Percentiles rank a stretch among this genome's conserved stretches.
These are phyloP conservation scores for Pegea sp. DNA, from an alignment of 23 tunicate genomes.

Conservation along the genomic window DNA sequence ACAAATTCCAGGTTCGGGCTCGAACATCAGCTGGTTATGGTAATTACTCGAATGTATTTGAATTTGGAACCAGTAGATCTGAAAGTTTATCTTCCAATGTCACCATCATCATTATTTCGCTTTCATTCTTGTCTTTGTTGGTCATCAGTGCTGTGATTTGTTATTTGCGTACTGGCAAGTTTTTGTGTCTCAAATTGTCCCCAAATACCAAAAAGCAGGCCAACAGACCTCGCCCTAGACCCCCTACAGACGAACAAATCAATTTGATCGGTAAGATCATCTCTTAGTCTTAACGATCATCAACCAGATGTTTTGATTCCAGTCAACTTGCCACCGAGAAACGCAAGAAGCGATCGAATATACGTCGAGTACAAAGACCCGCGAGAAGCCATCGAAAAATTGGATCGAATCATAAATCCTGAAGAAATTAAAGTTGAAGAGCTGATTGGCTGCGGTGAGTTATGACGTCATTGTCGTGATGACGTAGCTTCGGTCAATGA, in stretches of 20 bases:
- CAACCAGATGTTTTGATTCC: neutral
- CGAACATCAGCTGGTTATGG: conserved; percentile 42
- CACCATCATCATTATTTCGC: too few species aligned
- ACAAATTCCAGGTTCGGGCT: conserved; percentile 54
- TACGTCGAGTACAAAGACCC: conserved; percentile 88
- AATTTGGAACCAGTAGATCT: too few species aligned
- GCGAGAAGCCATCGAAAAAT: conserved; percentile 3
- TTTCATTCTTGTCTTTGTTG: too few species aligned
- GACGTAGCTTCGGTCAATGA: too few species aligned
- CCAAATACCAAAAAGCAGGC: conserved; percentile 1
- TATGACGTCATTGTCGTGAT: too few species aligned
- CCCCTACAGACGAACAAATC: neutral
- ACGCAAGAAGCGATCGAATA: conserved; percentile 20
- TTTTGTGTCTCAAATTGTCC: conserved; percentile 11
- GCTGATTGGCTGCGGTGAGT: conserved; percentile 37
- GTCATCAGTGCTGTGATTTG: too few species aligned
- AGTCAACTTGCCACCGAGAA: conserved; percentile 47
- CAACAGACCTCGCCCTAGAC: conserved; percentile 4
- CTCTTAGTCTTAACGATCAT: neutral
- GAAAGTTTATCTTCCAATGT: too few species aligned
- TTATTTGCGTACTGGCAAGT: too few species aligned
- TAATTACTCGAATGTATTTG: too few species aligned
- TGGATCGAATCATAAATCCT: conserved; percentile 20
- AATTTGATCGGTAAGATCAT: conserved; percentile 22
- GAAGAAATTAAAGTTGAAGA: conserved; percentile 15